Base-by-base conservation (phyloP, 2,888 invertebrate species). In the Cerceris ruficornis region DNA sequence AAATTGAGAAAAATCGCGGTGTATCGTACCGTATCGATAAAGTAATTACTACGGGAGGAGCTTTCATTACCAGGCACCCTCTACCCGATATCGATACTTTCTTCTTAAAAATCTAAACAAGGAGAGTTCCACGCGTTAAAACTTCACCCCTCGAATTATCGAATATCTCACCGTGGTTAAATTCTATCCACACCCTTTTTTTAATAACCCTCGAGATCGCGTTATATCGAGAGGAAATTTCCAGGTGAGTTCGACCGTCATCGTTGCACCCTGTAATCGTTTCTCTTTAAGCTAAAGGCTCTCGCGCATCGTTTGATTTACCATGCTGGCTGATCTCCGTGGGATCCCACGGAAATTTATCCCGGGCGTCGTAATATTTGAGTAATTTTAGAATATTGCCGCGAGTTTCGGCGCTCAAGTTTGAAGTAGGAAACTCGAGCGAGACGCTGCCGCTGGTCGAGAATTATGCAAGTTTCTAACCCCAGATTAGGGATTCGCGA, bases 1-100 rank as follows among this genome's bases (percentile, higher is more conserved):
- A 88, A 90, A 90, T 88, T 85, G 88, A 90, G 90, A 91, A 90
- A 91, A 90, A 91, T 91, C 86, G 87, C 42, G 67, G 69, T 75
- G 80, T 81, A 80, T 85, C 85, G 75, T 71, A 66, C 68, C 86
- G 88, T 88, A 91, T 91, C 91, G 89, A 91, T 90, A 90, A 91
- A 91, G 91, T 89, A 91, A 91, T 91, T 91, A 91, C 88, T 85
- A 75, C 77, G 74, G 70, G 77, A 81, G 87, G 87, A 89, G 91
- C 86, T 91, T 90, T 91, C 89, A 90, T 90, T 89, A 89, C 88
- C 50, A 57, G 73, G 69, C 73, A 66, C 68, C 76, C 70, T 60
- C 77, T 79, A 76, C 65, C 76, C 70, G 62, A 80, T 79, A 76
- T 72, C 76, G 69, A 46, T 61, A 42, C 52, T 58, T 72, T 62